phyloP scores from a whole-genome alignment of 2,113 vertebrate genomes.

The Argyrosomus japonicus region DNA sequence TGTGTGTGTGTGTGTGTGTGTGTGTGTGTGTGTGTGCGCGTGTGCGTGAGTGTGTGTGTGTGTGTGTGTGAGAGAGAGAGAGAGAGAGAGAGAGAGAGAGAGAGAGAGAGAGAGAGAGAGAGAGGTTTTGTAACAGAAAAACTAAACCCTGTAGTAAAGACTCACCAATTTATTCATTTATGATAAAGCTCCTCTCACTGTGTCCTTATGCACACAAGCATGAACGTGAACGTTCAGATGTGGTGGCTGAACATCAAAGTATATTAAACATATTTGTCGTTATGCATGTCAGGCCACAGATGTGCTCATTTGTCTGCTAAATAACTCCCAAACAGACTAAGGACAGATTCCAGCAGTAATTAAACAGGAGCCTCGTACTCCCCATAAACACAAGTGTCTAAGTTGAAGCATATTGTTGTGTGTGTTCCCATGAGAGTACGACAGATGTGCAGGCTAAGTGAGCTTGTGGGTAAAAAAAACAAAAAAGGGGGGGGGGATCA shows the following conservation, averaged over 20 bases:
- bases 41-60: not conserved
- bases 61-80: too few relatives aligned
- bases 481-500: conserved; percentile 2
- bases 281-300: conserved; percentile 49
- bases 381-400: conserved; percentile 46
- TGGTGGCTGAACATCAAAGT: conserved; percentile 6
- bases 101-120: too few relatives aligned
- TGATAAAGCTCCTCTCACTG: not conserved
- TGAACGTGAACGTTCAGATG: not conserved
- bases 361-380: conserved; percentile 52
- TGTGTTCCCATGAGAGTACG: conserved; percentile 48
- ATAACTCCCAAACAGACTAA: conserved; percentile 47
- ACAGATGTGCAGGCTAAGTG: conserved; percentile 73
- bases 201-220: not conserved
- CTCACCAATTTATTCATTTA: conserved; percentile 17
- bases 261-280: conserved; percentile 33
- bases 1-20: not conserved
- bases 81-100: too few relatives aligned
- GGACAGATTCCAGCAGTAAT: conserved; percentile 65
- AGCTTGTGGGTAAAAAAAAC: conserved; percentile 45
- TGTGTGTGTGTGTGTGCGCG: not conserved
- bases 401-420: conserved; percentile 69
- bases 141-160: conserved; percentile 3
- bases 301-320: conserved; percentile 60
- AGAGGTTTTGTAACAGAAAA: not conserved